phyloP scores from a whole-genome alignment of 1,140 invertebrate genomes.

The Drosophila ironensis region DNA sequence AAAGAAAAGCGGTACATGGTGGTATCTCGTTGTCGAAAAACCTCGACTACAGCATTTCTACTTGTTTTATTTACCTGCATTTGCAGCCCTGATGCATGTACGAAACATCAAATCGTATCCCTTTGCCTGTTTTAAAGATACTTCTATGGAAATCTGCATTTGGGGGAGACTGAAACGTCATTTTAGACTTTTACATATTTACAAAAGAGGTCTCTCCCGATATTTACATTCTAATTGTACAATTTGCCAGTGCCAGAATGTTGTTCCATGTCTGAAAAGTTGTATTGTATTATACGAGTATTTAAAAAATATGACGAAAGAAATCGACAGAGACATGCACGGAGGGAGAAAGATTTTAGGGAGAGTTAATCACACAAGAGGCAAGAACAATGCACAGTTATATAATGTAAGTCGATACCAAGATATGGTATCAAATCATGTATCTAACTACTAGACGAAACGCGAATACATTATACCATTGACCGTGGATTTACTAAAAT shows the following conservation, averaged over 20 bases:
- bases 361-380: not conserved
- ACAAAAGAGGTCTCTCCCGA: not conserved
- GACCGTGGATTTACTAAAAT: not conserved
- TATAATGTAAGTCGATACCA: no score
- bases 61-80: no score
- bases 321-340: not conserved
- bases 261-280: constrained; percentile 55
- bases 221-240: constrained; percentile 23
- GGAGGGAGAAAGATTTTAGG: not conserved
- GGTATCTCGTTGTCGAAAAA: no score
- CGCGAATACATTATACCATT: constrained; percentile 30
- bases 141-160: no score
- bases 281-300: not conserved
- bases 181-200: no score
- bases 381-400: constrained; percentile 7
- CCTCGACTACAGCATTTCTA: no score
- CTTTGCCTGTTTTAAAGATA: no score
- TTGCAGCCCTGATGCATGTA: no score
- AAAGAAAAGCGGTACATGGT: no score
- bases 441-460: not conserved
- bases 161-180: no score
- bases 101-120: no score
- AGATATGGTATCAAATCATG: constrained; percentile 1
- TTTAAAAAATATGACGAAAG: constrained; percentile 22
- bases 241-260: constrained; percentile 66